Conservation (phyloP, 2,113 vertebrate genomes). For the Pseudopodoces humilis region DNA sequence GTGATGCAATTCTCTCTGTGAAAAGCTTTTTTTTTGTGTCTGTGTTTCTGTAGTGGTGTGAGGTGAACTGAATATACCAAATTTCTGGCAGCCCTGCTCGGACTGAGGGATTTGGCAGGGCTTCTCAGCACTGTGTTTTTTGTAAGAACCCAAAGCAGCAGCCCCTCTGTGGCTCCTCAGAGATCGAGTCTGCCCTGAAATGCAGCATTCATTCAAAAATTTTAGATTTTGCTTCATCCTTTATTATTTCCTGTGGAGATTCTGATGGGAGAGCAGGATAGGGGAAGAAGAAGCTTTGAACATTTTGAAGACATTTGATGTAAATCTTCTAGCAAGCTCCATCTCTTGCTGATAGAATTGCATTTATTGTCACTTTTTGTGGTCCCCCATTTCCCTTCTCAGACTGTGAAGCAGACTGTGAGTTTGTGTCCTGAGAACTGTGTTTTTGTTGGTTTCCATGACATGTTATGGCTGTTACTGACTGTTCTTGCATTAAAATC, state of each 20-base stretch:
- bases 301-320: background rate
- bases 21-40: background rate
- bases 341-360: background rate
- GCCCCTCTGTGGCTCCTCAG: background rate
- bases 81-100: background rate
- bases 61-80: background rate
- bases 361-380: background rate
- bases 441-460: background rate
- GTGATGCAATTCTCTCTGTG: background rate
- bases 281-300: background rate
- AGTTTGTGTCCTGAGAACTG: background rate
- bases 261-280: background rate
- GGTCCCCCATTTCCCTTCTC: background rate
- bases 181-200: background rate
- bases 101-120: accelerated
- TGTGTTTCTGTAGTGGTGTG: background rate
- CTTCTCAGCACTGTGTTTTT: background rate
- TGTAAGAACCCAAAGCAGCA: background rate
- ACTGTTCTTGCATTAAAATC: background rate
- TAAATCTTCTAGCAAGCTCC: background rate
- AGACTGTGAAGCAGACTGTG: background rate
- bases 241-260: background rate
- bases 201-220: background rate
- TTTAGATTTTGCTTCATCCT: background rate
- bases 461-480: background rate